A percentile compares a stretch with the other conserved stretches of the same genome.
phyloP scores from a whole-genome alignment of 1,140 invertebrate species.

The Psix sp. region DNA sequence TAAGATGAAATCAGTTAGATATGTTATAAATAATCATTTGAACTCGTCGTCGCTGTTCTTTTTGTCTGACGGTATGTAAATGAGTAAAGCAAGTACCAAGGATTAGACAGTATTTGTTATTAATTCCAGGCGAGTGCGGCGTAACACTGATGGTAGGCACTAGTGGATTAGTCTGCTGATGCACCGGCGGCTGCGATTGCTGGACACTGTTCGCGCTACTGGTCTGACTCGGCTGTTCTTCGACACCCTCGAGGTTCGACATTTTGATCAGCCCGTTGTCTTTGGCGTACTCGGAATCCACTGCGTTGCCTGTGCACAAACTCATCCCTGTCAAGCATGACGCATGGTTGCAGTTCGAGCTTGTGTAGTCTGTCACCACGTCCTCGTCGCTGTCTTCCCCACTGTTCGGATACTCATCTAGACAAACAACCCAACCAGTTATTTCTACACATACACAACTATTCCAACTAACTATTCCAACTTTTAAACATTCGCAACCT shows the following conservation, averaged over 20 bases:
- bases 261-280: conserved; percentile 68
- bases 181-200: conserved; percentile 59
- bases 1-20: too few species aligned
- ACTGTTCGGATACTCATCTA: conserved; percentile 80
- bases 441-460: neutral
- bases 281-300: conserved; percentile 72
- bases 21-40: too few species aligned
- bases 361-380: conserved; percentile 81
- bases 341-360: conserved; percentile 67
- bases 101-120: conserved; percentile 80
- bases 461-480: neutral
- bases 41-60: too few species aligned
- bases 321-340: conserved; percentile 66
- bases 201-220: conserved; percentile 51
- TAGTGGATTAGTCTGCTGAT: conserved; percentile 74
- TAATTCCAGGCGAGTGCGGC: conserved; percentile 85
- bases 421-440: conserved; percentile 37
- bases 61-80: conserved; percentile 4
- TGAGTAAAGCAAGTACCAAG: conserved; percentile 73
- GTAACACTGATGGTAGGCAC: conserved; percentile 92
- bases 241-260: conserved; percentile 62
- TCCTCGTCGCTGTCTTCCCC: conserved; percentile 83
- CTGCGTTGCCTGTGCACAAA: conserved; percentile 63
- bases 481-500: conserved; percentile 16
- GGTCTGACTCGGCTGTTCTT: conserved; percentile 61